Evolutionary conservation across 2,113 vertebrate genomes (phyloP).

Genomic region (Phoxinus phoxinus): DNA sequence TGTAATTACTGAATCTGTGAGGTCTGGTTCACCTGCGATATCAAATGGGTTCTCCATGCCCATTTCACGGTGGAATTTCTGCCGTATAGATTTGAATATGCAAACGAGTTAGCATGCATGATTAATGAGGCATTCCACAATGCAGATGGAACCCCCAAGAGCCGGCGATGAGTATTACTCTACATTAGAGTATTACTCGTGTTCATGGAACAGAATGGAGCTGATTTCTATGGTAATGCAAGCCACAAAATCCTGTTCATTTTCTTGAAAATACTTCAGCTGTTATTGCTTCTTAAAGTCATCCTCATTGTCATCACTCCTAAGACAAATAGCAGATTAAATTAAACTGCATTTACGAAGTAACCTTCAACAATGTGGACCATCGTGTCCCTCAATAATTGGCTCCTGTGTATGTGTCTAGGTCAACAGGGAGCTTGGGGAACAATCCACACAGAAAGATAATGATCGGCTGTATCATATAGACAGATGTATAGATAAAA

Average conservation of each 20-base stretch:
- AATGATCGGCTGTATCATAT: not conserved
- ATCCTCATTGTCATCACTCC: slow-evolving; percentile 2
- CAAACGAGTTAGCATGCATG: slow-evolving; percentile 56
- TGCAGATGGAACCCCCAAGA: slow-evolving; percentile 46
- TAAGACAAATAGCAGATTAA: slow-evolving; percentile 14
- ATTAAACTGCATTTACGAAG: slow-evolving; percentile 28
- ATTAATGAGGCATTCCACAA: slow-evolving; percentile 62
- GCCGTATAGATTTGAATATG: slow-evolving; percentile 56
- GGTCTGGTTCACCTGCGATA: slow-evolving; percentile 26
- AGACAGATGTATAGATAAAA: not conserved
- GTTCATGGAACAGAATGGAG: slow-evolving; percentile 37
- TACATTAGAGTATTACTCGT: not conserved
- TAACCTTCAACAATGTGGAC: not conserved
- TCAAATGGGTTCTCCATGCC: slow-evolving; percentile 39
- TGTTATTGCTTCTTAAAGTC: not conserved
- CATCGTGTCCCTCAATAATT: slow-evolving; percentile 3
- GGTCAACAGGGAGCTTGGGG: not conserved
- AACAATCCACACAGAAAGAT: not conserved
- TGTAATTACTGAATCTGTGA: slow-evolving; percentile 27
- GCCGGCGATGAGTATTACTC: not conserved
- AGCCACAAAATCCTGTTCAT: slow-evolving; percentile 7
- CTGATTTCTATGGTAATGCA: slow-evolving; percentile 56
- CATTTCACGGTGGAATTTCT: slow-evolving; percentile 40
- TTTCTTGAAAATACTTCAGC: slow-evolving; percentile 20
- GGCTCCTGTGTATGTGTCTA: slow-evolving; percentile 33